Base-by-base conservation (phyloP, 2,797 vertebrate species). In the Coregonus sp. region DNA sequence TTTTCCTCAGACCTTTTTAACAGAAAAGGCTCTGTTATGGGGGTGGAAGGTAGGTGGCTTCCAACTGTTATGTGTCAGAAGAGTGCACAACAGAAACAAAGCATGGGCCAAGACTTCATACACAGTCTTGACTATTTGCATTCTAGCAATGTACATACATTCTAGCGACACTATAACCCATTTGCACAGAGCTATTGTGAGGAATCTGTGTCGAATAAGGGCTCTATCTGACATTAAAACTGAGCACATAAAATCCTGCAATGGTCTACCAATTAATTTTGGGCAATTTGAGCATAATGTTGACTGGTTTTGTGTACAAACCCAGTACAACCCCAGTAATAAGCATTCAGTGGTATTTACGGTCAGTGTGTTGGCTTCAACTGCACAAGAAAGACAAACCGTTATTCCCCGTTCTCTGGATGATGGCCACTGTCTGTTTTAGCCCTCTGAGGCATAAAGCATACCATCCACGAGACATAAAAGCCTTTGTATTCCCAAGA, bases 381-480 rank as follows among this genome's bases (percentile, higher is more conserved):
- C 85, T 85, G 82, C 82, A 83, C 80, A 89, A 91, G 87, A 95
- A 70, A 96, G 86, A 91, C 81, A 5, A 78, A 75, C 67, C 77
- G 90, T 91, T 95, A 90, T 94, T 88, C 88, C 77, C 59, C n/a
- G n/a, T 88, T 82, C 81, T 78, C 91, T 89, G 90, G 86, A 88
- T 50, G 77, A 79, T 85, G 63, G 91, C 93, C 90, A 92, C 90
- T 86, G 81, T 88, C 86, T 90, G 90, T 88, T 92, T 94, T 87
- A 85, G 77, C 73, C 86, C 89, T 85, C 80, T 84, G 88, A 87
- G 80, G 85, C 87, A 90, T 88, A 91, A 90, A 88, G 78, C 83
- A 84, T 77, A 75, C 69, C 74, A 82, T 82, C 83, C 81, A 84
- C 70, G 76, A 86, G 80, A 85, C 73, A 89, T 90, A 82, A 90